Evolutionary conservation across 2,797 vertebrate genomes (phyloP).

Genomic region (Epinephelus malabaricus): DNA sequence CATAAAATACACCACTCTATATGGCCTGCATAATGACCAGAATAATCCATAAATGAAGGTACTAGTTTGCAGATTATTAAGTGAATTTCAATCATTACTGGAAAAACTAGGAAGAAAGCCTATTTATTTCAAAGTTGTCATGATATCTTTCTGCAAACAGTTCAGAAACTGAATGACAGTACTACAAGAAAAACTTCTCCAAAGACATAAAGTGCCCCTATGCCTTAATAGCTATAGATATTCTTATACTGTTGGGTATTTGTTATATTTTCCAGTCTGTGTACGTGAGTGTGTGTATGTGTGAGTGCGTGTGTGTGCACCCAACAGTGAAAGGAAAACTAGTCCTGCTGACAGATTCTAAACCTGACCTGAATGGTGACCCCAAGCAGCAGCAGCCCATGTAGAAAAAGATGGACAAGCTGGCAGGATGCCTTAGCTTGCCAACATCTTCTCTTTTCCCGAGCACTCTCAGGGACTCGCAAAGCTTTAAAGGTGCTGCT

Average conservation of each 20-base stretch:
- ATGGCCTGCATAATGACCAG: not conserved
- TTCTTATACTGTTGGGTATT: constrained; percentile 37
- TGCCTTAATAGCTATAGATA: constrained; percentile 37
- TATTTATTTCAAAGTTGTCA: constrained; percentile 3
- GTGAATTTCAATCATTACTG: not conserved
- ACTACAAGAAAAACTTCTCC: constrained; percentile 36
- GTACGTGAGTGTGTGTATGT: constrained; percentile 43
- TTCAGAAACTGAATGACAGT: constrained; percentile 28
- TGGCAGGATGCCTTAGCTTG: constrained; percentile 73
- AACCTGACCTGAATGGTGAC: constrained; percentile 79
- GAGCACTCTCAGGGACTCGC: constrained; percentile 63
- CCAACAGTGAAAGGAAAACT: constrained; percentile 69
- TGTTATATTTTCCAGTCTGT: constrained; percentile 55
- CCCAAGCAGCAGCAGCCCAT: constrained; percentile 72
- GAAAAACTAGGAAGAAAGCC: not conserved
- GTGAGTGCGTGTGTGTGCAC: constrained; percentile 48
- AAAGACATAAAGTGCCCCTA: constrained; percentile 11
- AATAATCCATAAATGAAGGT: not conserved
- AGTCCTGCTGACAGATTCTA: constrained; percentile 73
- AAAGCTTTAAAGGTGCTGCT: constrained; percentile 72
- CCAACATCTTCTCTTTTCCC: constrained; percentile 70
- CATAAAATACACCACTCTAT: not conserved
- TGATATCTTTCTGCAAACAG: constrained; percentile 20
- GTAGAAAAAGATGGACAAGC: constrained; percentile 79
- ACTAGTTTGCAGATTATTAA: constrained; percentile 8